A percentile compares a stretch with the other conserved stretches of the same genome.
Evolutionary conservation across 2,888 invertebrate genomes (phyloP).

Genomic region (Drosophila suboccidentalis): DNA sequence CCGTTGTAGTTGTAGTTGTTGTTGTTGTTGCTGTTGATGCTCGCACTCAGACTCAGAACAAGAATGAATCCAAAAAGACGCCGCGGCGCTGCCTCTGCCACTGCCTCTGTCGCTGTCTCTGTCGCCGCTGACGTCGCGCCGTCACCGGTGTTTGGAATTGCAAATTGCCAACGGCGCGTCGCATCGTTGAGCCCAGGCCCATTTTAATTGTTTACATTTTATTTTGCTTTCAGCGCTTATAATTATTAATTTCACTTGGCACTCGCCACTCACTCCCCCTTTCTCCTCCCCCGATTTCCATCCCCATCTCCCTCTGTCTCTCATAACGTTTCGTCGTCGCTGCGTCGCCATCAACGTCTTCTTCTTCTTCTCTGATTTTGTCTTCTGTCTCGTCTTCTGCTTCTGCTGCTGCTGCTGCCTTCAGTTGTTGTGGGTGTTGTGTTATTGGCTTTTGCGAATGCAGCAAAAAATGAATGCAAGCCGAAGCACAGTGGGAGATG

Average conservation of each 20-base stretch:
- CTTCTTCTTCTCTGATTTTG: neutral
- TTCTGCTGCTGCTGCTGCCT: slow-evolving; percentile 3
- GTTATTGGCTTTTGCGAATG: slow-evolving; percentile 78
- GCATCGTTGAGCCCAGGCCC: slow-evolving; percentile 69
- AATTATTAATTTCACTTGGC: slow-evolving; percentile 77
- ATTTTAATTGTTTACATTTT: slow-evolving; percentile 83
- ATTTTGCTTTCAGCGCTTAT: slow-evolving; percentile 77
- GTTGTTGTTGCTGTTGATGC: slow-evolving; percentile 19
- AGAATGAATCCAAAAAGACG: slow-evolving; percentile 24
- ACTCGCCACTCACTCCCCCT: slow-evolving; percentile 40
- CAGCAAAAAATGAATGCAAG: slow-evolving; percentile 70
- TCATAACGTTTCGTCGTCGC: slow-evolving; percentile 1
- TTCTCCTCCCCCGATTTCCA: slow-evolving; percentile 5
- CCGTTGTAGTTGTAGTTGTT: slow-evolving; percentile 23
- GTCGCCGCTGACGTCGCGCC: slow-evolving; percentile 28
- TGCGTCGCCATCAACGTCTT: slow-evolving; percentile 14
- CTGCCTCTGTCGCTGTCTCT: slow-evolving; percentile 2
- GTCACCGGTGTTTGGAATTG: slow-evolving; percentile 75
- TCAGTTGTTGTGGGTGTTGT: slow-evolving; percentile 74
- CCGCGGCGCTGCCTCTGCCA: slow-evolving; percentile 9
- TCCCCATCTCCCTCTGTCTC: neutral
- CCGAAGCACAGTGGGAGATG: slow-evolving; percentile 33
- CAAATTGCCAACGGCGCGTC: slow-evolving; percentile 77
- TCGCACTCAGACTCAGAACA: slow-evolving; percentile 14
- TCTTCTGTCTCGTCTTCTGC: slow-evolving; percentile 4